Evolutionary conservation across 2,888 invertebrate genomes (phyloP).

Genomic region (Lepidonotus clava): DNA sequence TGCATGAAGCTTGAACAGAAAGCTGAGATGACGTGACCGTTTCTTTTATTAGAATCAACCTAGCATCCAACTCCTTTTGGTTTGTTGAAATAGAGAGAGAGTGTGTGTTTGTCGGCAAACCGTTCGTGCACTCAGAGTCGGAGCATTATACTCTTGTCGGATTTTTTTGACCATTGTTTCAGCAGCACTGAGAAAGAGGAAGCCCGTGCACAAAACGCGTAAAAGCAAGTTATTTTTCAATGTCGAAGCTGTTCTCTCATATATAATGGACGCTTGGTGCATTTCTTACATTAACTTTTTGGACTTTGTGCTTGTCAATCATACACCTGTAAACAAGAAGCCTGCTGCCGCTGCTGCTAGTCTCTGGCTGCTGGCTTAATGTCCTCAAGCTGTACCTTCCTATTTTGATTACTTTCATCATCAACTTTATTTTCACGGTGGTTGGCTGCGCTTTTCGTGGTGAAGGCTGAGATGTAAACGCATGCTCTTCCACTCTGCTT

Average conservation of each 20-base stretch:
- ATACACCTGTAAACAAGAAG: neutral
- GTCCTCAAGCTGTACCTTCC: neutral
- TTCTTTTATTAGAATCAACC: neutral
- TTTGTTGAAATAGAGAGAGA: conserved; percentile 3
- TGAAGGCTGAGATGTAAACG: neutral
- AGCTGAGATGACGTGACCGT: conserved; percentile 1
- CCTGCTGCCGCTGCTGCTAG: too few relatives aligned
- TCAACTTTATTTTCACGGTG: neutral
- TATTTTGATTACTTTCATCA: neutral
- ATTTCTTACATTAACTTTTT: conserved; percentile 34
- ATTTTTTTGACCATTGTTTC: conserved; percentile 58
- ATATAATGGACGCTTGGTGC: conserved; percentile 55
- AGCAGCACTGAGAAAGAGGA: conserved; percentile 60
- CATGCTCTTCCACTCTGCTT: neutral
- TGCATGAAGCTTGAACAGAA: neutral
- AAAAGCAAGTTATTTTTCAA: conserved; percentile 64
- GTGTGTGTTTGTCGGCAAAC: neutral
- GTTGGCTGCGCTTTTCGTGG: conserved; percentile 1
- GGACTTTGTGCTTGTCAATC: conserved; percentile 26
- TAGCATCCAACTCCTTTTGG: conserved; percentile 4
- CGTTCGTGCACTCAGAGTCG: conserved; percentile 39
- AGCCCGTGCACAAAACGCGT: conserved; percentile 61
- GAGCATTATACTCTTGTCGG: conserved; percentile 56
- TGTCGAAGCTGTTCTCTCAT: conserved; percentile 55
- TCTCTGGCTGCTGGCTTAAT: neutral